Conservation (phyloP, 2,888 invertebrate species). For the Drosophila greeni region DNA sequence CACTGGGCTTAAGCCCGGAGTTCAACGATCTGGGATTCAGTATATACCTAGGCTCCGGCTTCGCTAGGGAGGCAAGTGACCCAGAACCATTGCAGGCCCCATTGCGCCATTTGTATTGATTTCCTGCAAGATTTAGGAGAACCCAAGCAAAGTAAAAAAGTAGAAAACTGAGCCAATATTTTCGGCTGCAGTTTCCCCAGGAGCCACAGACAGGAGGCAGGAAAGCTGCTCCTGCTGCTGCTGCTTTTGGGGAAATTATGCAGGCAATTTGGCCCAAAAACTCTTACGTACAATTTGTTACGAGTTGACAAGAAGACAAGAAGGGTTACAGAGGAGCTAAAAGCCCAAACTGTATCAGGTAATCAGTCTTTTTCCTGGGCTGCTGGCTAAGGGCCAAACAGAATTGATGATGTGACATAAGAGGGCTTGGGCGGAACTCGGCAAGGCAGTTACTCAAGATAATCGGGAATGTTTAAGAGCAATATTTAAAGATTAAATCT, state of each 20-base stretch:
- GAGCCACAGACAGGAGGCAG: neutral
- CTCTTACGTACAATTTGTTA: slow-evolving; percentile 54
- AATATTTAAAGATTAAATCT: neutral
- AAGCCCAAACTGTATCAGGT: slow-evolving; percentile 33
- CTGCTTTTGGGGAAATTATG: slow-evolving; percentile 55
- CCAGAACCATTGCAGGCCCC: slow-evolving; percentile 28
- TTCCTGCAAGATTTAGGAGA: slow-evolving; percentile 36
- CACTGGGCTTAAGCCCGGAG: slow-evolving; percentile 34
- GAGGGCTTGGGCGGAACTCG: slow-evolving; percentile 1
- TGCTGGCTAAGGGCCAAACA: slow-evolving; percentile 31
- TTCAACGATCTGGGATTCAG: slow-evolving; percentile 49
- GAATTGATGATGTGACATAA: slow-evolving; percentile 43
- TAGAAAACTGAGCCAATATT: slow-evolving; percentile 56
- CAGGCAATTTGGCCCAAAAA: slow-evolving; percentile 58
- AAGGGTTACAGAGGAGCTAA: neutral
- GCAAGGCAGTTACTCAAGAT: slow-evolving; percentile 4
- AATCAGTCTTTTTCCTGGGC: slow-evolving; percentile 42
- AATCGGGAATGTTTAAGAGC: neutral
- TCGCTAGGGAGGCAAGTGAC: slow-evolving; percentile 28
- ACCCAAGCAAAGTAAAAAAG: slow-evolving; percentile 27
- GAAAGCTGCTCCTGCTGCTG: slow-evolving; percentile 1
- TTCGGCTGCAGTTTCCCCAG: slow-evolving; percentile 49
- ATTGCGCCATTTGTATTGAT: slow-evolving; percentile 54
- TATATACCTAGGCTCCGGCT: slow-evolving; percentile 2
- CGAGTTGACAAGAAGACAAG: slow-evolving; percentile 6